These are phyloP conservation scores for Deladenus siricidicola DNA, from an alignment of 2,888 invertebrate genomes.

Conservation along the genomic window DNA sequence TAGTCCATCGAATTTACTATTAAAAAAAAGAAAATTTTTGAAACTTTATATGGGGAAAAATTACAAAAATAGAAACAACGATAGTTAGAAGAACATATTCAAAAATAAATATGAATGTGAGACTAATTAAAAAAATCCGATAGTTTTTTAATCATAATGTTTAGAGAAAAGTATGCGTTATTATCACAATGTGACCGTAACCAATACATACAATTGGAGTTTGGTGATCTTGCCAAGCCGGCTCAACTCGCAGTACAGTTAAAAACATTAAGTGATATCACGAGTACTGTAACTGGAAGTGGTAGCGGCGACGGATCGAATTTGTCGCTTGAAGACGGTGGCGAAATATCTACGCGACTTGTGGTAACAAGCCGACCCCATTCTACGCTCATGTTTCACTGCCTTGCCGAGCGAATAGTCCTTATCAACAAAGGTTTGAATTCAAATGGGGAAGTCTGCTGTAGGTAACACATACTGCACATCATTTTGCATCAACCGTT, in stretches of 20 bases:
- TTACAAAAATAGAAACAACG: too few species aligned
- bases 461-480: too few species aligned
- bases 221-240: conserved; percentile 2
- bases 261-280: too few species aligned
- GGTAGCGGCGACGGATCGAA: neutral
- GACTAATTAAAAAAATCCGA: neutral
- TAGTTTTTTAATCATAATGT: neutral
- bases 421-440: conserved; percentile 15
- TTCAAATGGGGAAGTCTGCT: too few species aligned
- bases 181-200: conserved; percentile 24
- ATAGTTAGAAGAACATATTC: too few species aligned
- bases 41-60: too few species aligned
- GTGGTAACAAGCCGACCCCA: conserved; percentile 19
- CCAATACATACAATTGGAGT: conserved; percentile 26
- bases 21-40: too few species aligned
- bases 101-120: neutral
- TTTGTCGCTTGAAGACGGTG: neutral
- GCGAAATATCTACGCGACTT: conserved; percentile 5
- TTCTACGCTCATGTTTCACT: conserved; percentile 22
- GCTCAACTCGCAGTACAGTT: neutral
- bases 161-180: conserved; percentile 8
- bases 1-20: too few species aligned
- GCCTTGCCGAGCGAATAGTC: conserved; percentile 14
- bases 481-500: too few species aligned
- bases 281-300: too few species aligned